Base-by-base conservation (phyloP, 2,113 vertebrate species). In the Craseonycteris thonglongyai region DNA sequence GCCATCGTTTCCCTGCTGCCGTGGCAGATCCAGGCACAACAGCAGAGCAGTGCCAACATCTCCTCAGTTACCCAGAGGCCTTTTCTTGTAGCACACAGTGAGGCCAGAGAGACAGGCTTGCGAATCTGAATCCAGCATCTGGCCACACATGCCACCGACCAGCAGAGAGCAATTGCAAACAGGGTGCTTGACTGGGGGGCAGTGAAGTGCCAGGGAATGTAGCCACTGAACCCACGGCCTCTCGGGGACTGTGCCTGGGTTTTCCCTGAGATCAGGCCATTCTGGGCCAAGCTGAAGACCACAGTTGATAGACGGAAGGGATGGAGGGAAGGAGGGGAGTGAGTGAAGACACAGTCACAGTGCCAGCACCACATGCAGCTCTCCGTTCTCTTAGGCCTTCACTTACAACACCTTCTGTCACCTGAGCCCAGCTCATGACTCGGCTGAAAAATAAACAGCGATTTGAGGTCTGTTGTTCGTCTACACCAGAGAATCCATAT, bases 21-120 rank as follows among this genome's bases (percentile, higher is more conserved):
- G 7, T 30, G 28, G 63, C 0, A 1, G 3, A 33, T 58, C 63
- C 33, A 26, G 61, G 24, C 35, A 61, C 0, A 0, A 0, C 5
- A 65, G 7, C 28, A 18, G 15, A 78, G 35, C 13, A 24, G 6
- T 7, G 40, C 22, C 24, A 0, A 35, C n/a, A n/a, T 24, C n/a
- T 66, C 63, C 66, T 74, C 51, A 22, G 10, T 58, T 8, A 66
- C 24, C 33, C 21, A 24, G 28, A 76, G 47, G 33, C 8, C 49
- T 14, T 49, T 71, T 76, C 5, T 7, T 61, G 47, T 22, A 79
- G 45, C 22, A n/a, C 19, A 22, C 8, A 58, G 21, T 63, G 1
- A 85, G 12, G 18, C 61, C 40, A 54, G 59, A 61, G 11, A 75
- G 38, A 69, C 19, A 30, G 45, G 12, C 3, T 79, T 61, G 19